Conservation (phyloP, 1,140 invertebrate genomes). For the Anastrepha obliqua region DNA sequence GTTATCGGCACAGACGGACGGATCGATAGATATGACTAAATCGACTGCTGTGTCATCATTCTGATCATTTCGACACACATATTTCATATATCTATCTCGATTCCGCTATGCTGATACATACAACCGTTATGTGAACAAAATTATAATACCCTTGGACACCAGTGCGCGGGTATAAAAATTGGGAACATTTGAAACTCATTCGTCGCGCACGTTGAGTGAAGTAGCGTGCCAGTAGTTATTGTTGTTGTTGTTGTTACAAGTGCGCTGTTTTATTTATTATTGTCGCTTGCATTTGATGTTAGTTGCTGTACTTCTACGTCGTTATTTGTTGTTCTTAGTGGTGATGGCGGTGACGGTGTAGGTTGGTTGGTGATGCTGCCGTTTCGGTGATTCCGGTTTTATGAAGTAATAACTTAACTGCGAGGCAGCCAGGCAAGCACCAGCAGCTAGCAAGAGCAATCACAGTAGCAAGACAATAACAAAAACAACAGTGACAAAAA, state of each 20-base stretch:
- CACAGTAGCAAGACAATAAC: background rate
- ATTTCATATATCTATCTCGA: no score
- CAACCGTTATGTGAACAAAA: no score
- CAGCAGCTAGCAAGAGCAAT: background rate
- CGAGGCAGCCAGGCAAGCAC: constrained; percentile 49
- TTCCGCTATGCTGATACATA: no score
- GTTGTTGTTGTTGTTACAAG: background rate
- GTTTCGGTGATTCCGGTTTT: constrained; percentile 73
- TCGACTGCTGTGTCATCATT: no score
- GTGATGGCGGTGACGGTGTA: no score
- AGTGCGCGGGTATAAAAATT: background rate
- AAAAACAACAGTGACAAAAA: background rate
- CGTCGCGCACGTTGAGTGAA: background rate
- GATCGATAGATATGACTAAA: no score
- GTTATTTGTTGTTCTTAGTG: background rate
- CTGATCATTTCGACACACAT: no score
- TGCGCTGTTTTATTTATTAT: constrained; percentile 18
- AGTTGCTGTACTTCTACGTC: background rate
- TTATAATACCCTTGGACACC: no score
- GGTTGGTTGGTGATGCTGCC: constrained; percentile 59
- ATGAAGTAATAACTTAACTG: constrained; percentile 73
- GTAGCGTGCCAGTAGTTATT: background rate
- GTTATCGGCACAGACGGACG: no score
- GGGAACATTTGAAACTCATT: background rate
- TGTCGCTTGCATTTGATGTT: constrained; percentile 13